A percentile compares a stretch with the other conserved stretches of the same genome.
These are phyloP conservation scores for Cyprinodon tularosa DNA, from an alignment of 2,113 vertebrate genomes.

Conservation along the genomic window DNA sequence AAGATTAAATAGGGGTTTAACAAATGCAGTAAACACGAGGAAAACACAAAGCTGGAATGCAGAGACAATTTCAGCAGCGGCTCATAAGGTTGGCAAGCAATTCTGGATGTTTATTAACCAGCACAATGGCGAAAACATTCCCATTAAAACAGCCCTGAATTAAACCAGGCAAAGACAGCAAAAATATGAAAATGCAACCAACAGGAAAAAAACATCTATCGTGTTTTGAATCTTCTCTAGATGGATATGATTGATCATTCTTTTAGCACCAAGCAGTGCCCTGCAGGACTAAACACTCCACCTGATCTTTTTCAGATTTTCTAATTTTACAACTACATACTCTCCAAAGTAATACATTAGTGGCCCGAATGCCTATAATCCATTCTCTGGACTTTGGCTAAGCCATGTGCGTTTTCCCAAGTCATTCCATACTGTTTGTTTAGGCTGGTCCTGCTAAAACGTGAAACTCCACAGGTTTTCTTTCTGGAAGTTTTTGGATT, in stretches of 20 bases:
- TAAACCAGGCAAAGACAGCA: conserved; percentile 38
- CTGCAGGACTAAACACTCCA: background rate
- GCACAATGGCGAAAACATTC: conserved; percentile 46
- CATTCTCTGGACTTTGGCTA: background rate
- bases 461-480: background rate
- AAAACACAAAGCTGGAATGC: conserved; percentile 14
- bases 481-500: too few species aligned
- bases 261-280: background rate
- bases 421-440: background rate
- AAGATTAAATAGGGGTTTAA: conserved; percentile 24
- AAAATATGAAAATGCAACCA: conserved; percentile 17
- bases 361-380: too few species aligned
- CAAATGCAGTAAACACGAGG: conserved; percentile 22
- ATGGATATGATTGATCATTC: background rate
- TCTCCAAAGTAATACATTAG: background rate
- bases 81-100: conserved; percentile 31
- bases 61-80: conserved; percentile 14
- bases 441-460: background rate
- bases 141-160: conserved; percentile 38
- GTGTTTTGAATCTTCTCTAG: background rate
- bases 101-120: conserved; percentile 49
- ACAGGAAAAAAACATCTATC: background rate
- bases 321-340: background rate
- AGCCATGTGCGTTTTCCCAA: too few species aligned
- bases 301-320: background rate